Base-by-base conservation (phyloP, 2,888 invertebrate genomes). In the Drosophila anceps region DNA sequence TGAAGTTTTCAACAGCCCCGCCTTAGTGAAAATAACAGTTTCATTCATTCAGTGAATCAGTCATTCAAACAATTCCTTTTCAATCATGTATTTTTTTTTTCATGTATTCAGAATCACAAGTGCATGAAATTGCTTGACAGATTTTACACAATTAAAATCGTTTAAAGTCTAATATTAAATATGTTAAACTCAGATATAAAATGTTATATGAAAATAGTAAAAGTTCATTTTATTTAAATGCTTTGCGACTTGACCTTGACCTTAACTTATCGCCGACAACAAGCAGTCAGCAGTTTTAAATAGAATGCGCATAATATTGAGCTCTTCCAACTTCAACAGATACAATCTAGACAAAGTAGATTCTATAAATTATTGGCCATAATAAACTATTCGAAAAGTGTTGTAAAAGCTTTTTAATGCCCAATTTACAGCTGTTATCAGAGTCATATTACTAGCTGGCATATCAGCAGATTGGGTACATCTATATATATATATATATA, bases 341-440 rank as follows among this genome's bases (percentile, higher is more conserved):
- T 18, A 20, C 24, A 18, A 41, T 58, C 15, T 18, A 20, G 24
- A 20, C 2, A n/a, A 20, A 8, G 12, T 37, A 9, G 27, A 29
- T 29, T 59, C 33, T 20, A 20, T 33, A 43, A 48, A 41, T 48
- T 54, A 48, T 46, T 37, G 29, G 31, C 27, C 15, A 12, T 24
- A 33, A 44, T 62, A 57, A 58, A 69, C 18, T 29, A 48, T 13
- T 61, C 6, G 20, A 41, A 20, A 57, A n/a, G 31, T 60, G 43
- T 44, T 74, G 79, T 69, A 74, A 63, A 44, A 44, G 29, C 43
- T 37, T 73, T 66, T 69, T 69, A 76, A 69, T 63, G 33, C 66
- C 54, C 62, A 46, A 60, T 67, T 77, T 59, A 69, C 60, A 69
- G 35, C 15, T 35, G 15, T 44, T 74, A 79, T 77, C 73, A 61